Evolutionary conservation across 2,888 invertebrate species (phyloP).

Genomic region (Ophioninae sp.): DNA sequence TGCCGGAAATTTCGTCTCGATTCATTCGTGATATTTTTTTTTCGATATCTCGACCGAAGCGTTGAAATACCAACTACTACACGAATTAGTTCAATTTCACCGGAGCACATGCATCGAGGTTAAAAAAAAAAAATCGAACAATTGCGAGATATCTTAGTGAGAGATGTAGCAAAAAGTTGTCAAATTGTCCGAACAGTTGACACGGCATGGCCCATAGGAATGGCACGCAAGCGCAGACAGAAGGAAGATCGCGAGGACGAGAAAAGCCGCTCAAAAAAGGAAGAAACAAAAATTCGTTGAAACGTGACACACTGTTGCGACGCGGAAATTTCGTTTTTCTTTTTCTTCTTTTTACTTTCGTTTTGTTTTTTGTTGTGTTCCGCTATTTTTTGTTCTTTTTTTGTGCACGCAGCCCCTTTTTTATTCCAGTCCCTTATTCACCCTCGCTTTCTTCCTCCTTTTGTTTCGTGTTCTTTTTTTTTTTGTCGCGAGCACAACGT

Average conservation of each 20-base stretch:
- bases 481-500: slow-evolving; percentile 10
- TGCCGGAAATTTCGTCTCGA: background rate
- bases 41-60: background rate
- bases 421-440: slow-evolving; percentile 45
- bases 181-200: background rate
- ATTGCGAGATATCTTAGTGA: background rate
- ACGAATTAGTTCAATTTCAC: background rate
- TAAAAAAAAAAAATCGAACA: background rate
- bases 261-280: background rate
- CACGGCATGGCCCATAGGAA: background rate
- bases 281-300: slow-evolving; percentile 45
- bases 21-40: background rate
- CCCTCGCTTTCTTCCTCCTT: slow-evolving; percentile 26
- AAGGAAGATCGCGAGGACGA: background rate
- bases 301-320: slow-evolving; percentile 56
- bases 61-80: background rate
- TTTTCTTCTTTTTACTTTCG: background rate
- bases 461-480: background rate
- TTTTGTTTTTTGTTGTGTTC: slow-evolving; percentile 8
- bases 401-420: background rate
- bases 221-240: too few species aligned
- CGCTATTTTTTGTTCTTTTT: slow-evolving; percentile 9
- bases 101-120: background rate
- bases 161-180: background rate
- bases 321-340: slow-evolving; percentile 34